phyloP scores from a whole-genome alignment of 2,113 vertebrate species.

The Monopterus albus region DNA sequence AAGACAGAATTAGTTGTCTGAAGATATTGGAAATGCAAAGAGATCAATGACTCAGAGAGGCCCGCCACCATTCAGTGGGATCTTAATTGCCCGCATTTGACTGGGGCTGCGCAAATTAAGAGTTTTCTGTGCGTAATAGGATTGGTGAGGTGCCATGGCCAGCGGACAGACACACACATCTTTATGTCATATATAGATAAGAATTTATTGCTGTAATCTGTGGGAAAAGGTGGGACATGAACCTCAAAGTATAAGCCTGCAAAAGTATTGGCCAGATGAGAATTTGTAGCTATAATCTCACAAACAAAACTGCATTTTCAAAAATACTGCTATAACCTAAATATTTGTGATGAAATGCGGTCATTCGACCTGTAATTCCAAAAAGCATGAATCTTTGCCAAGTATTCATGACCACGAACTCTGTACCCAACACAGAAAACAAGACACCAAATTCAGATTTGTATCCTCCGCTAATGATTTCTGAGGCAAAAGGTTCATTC shows the following conservation, averaged over 20 bases:
- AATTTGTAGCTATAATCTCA: conserved; percentile 3
- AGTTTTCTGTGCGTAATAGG: conserved; percentile 51
- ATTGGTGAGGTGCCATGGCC: conserved; percentile 15
- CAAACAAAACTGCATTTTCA: neutral
- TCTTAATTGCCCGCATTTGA: conserved; percentile 95
- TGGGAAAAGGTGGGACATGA: neutral
- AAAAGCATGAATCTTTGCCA: neutral
- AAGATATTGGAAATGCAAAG: conserved; percentile 90
- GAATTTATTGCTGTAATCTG: conserved; percentile 25
- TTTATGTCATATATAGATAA: conserved; percentile 13
- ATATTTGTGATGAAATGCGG: neutral
- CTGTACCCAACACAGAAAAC: neutral
- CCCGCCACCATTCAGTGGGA: conserved; percentile 90
- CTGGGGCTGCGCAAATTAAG: conserved; percentile 76
- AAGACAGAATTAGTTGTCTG: conserved; percentile 92
- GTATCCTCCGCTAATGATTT: neutral
- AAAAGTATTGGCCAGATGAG: neutral
- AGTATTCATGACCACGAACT: neutral
- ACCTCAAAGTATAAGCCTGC: no score
- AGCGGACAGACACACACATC: conserved; percentile 25
- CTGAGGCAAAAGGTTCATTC: conserved; percentile 48
- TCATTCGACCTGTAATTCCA: neutral
- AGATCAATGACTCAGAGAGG: conserved; percentile 92
- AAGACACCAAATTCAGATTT: neutral
- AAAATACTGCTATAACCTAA: neutral